Evolutionary conservation across 2,797 vertebrate species (phyloP), one percentile per base, ranked within the genome.

Genomic region (Melanogrammus aeglefinus): DNA sequence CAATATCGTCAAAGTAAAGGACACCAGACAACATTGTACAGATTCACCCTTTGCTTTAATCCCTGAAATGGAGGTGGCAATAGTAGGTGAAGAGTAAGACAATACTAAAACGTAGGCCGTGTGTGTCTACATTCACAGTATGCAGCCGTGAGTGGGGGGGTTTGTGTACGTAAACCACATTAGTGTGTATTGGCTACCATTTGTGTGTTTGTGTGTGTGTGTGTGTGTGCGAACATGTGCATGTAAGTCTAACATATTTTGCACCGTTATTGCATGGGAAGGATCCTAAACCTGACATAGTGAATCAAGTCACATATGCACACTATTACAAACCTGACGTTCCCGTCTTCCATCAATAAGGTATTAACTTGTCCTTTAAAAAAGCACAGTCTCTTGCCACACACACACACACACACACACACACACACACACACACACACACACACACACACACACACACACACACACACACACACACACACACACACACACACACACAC

Each of bases 81-180:
- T 77, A 74, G 27, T 83, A 76, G 78, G 44, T 80, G 24, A 63
- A 84, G 41, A 77, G 79, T 83, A 82, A 88, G 84, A 89, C 84
- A 85, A 81, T 36, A 38, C 63, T 75, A 69, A 70, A 38, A 74
- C 24, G 75, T 39, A 74, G 74, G 82, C 82, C 72, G 78, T 81
- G 85, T 81, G 85, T 36, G 35, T 36, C 66, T 75, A 76, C 76
- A 80, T 87, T 85, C 85, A 86, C 82, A 88, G 84, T 86, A 69
- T 80, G 75, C 79, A 79, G 5, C 78, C 76, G 72, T 63, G 38
- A 33, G 29, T 69, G 29, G 29, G n/a, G n/a, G 10, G n/a, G 38
- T 31, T 29, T 29, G 29, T 31, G 7, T 33, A 72, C 71, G 13
- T 71, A 12, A 71, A 1, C 14, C 29, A 47, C 5, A 35, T n/a